Percentiles rank a stretch among this genome's conserved stretches.
These are phyloP conservation scores for Tachina grossa DNA, from an alignment of 2,888 invertebrate species.

Conservation along the genomic window DNA sequence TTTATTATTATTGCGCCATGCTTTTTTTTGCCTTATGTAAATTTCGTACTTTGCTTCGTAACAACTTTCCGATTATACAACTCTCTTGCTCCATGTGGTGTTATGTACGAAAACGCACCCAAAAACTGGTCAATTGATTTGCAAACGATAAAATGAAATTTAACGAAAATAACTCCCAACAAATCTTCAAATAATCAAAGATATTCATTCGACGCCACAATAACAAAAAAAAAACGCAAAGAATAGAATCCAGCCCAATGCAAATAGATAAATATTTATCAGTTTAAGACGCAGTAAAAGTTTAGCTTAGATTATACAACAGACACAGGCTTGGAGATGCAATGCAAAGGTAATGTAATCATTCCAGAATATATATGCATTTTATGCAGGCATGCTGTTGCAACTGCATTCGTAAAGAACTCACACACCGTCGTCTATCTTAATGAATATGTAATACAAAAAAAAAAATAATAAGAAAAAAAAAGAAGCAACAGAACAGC, in stretches of 20 bases:
- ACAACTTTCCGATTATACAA: slow-evolving; percentile 55
- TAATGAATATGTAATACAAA: slow-evolving; percentile 35
- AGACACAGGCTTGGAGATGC: slow-evolving; percentile 30
- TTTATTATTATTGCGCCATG: slow-evolving; percentile 41
- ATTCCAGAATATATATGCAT: slow-evolving; percentile 48
- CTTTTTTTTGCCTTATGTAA: slow-evolving; percentile 44
- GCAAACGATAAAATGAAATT: slow-evolving; percentile 50
- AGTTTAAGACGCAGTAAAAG: slow-evolving; percentile 31
- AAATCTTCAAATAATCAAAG: slow-evolving; percentile 57
- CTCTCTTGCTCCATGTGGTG: slow-evolving; percentile 48
- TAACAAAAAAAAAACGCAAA: slow-evolving; percentile 9
- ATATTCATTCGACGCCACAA: slow-evolving; percentile 23
- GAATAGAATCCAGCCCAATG: slow-evolving; percentile 21
- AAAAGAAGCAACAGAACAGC: neutral
- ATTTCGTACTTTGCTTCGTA: slow-evolving; percentile 29
- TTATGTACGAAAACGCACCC: slow-evolving; percentile 48
- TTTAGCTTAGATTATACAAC: slow-evolving; percentile 46
- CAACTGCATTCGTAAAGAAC: slow-evolving; percentile 55
- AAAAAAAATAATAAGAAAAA: neutral
- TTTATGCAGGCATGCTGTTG: slow-evolving; percentile 43
- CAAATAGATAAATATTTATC: slow-evolving; percentile 63
- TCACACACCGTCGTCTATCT: slow-evolving; percentile 55
- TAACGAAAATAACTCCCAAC: slow-evolving; percentile 17
- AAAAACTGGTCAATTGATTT: slow-evolving; percentile 56
- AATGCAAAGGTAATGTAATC: slow-evolving; percentile 46